These are phyloP conservation scores for Zoanthus gigantus DNA, from an alignment of 92 coral and sea anemone genomes.

Conservation along the genomic window DNA sequence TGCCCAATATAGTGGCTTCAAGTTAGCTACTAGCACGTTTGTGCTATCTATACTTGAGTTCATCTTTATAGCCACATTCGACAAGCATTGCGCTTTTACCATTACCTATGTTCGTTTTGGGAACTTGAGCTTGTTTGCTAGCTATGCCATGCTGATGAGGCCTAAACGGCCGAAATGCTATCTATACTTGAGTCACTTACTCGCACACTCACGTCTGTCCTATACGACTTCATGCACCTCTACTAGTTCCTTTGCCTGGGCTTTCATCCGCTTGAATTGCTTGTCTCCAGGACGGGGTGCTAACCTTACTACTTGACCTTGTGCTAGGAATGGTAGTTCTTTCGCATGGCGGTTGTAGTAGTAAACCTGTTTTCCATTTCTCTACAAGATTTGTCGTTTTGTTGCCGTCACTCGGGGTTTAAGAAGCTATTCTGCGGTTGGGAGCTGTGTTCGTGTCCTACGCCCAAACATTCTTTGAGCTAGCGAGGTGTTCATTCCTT, in stretches of 20 bases:
- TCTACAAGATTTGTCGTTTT: not conserved
- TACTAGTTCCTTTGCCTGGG: constrained; percentile 2
- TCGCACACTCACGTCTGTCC: too few species aligned
- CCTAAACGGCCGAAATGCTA: too few species aligned
- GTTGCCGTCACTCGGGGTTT: not conserved
- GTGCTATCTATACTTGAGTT: too few species aligned
- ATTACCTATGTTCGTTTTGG: too few species aligned
- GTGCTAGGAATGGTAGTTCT: constrained; percentile 31
- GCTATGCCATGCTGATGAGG: too few species aligned
- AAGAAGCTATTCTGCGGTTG: constrained; percentile 11
- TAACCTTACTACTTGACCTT: not conserved
- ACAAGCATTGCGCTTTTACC: too few species aligned
- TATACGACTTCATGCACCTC: constrained; percentile 19
- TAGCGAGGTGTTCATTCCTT: not conserved
- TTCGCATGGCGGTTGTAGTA: constrained; percentile 26
- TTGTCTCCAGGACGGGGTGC: constrained; percentile 26
- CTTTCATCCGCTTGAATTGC: constrained; percentile 25
- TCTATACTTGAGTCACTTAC: too few species aligned
- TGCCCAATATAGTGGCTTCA: too few species aligned
- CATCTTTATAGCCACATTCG: too few species aligned
- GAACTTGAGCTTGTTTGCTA: too few species aligned
- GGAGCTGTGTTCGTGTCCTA: constrained; percentile 1
- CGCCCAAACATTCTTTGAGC: not conserved
- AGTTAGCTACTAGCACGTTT: too few species aligned
- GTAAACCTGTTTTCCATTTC: constrained; percentile 10